Percentiles rank a stretch among this genome's conserved stretches.
phyloP scores from a whole-genome alignment of 2,113 vertebrate genomes.

The Zeus faber region DNA sequence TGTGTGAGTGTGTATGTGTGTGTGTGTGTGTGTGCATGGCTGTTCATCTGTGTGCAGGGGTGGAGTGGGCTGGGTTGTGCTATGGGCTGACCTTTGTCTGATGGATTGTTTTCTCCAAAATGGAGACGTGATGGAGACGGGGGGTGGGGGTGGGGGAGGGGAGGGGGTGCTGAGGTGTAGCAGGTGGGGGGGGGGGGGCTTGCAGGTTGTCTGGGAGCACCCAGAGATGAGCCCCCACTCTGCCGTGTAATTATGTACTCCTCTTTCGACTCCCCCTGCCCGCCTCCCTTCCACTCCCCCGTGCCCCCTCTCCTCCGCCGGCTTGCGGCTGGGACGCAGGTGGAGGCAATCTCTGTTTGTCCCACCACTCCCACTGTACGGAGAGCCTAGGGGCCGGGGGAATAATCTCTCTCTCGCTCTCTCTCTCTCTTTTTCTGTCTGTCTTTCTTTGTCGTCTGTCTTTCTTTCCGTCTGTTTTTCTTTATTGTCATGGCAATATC shows the following conservation, averaged over 20 bases:
- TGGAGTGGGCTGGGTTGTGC: slow-evolving; percentile 19
- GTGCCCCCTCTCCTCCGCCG: slow-evolving; percentile 20
- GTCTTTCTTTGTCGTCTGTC: background rate
- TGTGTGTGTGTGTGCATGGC: background rate
- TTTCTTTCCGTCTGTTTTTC: background rate
- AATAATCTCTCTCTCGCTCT: background rate
- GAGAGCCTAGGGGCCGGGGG: slow-evolving; percentile 32
- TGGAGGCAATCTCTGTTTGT: slow-evolving; percentile 59
- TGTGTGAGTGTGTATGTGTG: slow-evolving; percentile 13
- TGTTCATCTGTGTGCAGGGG: no score
- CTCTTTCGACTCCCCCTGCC: slow-evolving; percentile 52
- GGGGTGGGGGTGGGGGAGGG: slow-evolving; percentile 14
- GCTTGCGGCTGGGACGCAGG: slow-evolving; percentile 63
- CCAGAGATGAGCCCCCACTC: slow-evolving; percentile 55
- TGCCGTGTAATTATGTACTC: slow-evolving; percentile 66
- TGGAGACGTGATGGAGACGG: slow-evolving; percentile 52
- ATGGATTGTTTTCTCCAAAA: slow-evolving; percentile 66
- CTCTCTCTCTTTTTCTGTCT: background rate
- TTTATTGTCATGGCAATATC: background rate
- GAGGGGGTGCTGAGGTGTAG: slow-evolving; percentile 7
- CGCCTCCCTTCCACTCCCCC: slow-evolving; percentile 27
- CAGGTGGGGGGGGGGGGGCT: slow-evolving; percentile 1
- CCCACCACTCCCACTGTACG: slow-evolving; percentile 43
- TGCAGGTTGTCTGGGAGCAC: slow-evolving; percentile 25
- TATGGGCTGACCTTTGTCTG: slow-evolving; percentile 62